A percentile compares a stretch with the other conserved stretches of the same genome.
Evolutionary conservation across 2,113 vertebrate species (phyloP).

Genomic region (Electrona antarctica): DNA sequence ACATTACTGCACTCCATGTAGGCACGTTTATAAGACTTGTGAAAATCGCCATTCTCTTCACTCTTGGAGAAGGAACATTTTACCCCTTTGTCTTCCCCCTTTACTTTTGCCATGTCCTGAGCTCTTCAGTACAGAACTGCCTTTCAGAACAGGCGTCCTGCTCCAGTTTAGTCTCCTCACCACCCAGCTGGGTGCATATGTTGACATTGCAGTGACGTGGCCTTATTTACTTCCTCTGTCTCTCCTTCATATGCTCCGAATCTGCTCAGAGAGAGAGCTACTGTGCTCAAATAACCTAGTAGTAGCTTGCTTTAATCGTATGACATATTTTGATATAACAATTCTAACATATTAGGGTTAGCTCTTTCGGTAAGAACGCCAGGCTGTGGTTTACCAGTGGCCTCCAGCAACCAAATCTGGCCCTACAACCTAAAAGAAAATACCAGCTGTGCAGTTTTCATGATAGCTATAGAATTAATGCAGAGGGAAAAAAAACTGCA

Average conservation of each 20-base stretch:
- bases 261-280: conserved; percentile 22
- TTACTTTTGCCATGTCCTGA: conserved; percentile 18
- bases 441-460: conserved; percentile 56
- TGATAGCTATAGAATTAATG: conserved; percentile 41
- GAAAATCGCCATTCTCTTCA: conserved; percentile 15
- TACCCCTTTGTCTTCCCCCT: neutral
- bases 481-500: conserved; percentile 29
- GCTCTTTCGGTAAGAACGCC: conserved; percentile 25
- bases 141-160: conserved; percentile 7
- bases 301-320: neutral
- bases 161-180: conserved; percentile 8
- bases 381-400: conserved; percentile 24
- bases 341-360: conserved; percentile 6
- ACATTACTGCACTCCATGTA: conserved; percentile 12
- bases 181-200: conserved; percentile 12
- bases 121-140: conserved; percentile 4
- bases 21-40: conserved; percentile 5
- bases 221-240: conserved; percentile 29
- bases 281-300: neutral
- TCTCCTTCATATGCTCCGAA: conserved; percentile 23
- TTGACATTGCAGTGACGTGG: conserved; percentile 34
- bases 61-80: neutral
- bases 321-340: conserved; percentile 11
- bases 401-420: conserved; percentile 61
- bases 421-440: conserved; percentile 47